Evolutionary conservation across 2,113 vertebrate genomes (phyloP).

Genomic region (Mastomys natalensis): DNA sequence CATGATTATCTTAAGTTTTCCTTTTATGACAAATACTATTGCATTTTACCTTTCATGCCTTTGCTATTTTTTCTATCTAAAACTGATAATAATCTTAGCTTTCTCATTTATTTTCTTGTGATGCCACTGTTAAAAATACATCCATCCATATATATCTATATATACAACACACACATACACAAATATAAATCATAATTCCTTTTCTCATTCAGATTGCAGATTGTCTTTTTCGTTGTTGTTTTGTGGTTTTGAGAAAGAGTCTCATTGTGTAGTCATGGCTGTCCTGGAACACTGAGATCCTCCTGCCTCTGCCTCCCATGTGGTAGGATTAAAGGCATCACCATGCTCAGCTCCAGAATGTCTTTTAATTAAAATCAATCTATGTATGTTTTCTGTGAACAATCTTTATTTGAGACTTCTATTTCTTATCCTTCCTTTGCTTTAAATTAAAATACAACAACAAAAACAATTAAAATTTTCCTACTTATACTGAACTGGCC

Average conservation of each 20-base stretch:
- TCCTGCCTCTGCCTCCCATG: background rate
- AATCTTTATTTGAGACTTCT: constrained; percentile 47
- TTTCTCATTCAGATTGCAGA: constrained; percentile 53
- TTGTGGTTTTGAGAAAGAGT: background rate
- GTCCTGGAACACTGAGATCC: background rate
- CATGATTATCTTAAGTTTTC: constrained; percentile 38
- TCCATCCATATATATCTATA: background rate
- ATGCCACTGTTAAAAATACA: background rate
- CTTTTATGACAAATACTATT: constrained; percentile 41
- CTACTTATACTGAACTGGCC: constrained; percentile 5
- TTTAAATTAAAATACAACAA: background rate
- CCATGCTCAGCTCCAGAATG: background rate
- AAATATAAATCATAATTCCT: background rate
- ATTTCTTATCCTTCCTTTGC: constrained; percentile 54
- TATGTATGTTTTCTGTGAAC: constrained; percentile 43
- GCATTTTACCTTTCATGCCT: constrained; percentile 15
- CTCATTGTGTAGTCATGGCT: background rate
- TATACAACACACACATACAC: background rate
- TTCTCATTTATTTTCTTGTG: constrained; percentile 33
- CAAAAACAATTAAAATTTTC: background rate
- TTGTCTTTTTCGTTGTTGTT: background rate
- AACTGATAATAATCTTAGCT: constrained; percentile 18
- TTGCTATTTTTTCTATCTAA: constrained; percentile 31
- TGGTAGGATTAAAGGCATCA: background rate
- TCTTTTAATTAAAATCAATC: constrained; percentile 49